Evolutionary conservation across 2,797 vertebrate species (phyloP), one percentile per base, ranked within the genome.

Genomic region (Adrianichthys oophorus): DNA sequence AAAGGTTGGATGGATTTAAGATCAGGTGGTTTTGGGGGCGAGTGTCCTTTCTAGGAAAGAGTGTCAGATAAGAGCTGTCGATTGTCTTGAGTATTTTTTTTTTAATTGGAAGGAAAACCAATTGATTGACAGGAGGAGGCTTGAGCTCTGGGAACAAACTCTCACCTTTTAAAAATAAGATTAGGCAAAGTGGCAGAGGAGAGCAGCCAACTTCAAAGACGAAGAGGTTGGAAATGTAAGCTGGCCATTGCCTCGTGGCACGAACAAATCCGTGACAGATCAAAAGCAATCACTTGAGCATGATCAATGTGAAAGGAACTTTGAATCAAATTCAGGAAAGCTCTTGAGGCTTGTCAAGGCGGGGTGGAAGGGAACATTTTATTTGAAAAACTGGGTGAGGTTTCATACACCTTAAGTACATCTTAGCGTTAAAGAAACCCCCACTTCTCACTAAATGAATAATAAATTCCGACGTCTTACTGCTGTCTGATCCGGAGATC

Each of bases 201-300:
- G 61, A 29, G 37, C 18, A 16, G 45, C 56, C 41, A 62, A 78
- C 82, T 78, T 85, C 77, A 80, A 86, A 82, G 78, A 56, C 62
- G 63, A 32, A 19, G 60, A 65, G 56, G 60, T 78, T 85, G 58
- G 77, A 71, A 71, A 78, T 75, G 52, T 54, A 65, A 64, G 68
- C 59, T 23, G 76, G 74, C 71, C 72, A 24, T 68, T 48, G 72
- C 72, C 73, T 78, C 62, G n/a, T 72, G 66, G 74, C 69, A 77
- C 52, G 68, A 82, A 65, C 72, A 42, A 69, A 78, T 78, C 72
- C 73, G 65, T 73, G 77, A 76, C 71, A 80, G 84, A 84, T 84
- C 86, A 87, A 87, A 76, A 82, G 81, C 65, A 61, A 76, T 78
- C 76, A 64, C 37, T 58, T 53, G 68, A 80, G 62, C 71, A 73